A percentile compares a stretch with the other conserved stretches of the same genome.
These are phyloP conservation scores for Sitobion miscanthi DNA, from an alignment of 1,140 invertebrate genomes.

Conservation along the genomic window DNA sequence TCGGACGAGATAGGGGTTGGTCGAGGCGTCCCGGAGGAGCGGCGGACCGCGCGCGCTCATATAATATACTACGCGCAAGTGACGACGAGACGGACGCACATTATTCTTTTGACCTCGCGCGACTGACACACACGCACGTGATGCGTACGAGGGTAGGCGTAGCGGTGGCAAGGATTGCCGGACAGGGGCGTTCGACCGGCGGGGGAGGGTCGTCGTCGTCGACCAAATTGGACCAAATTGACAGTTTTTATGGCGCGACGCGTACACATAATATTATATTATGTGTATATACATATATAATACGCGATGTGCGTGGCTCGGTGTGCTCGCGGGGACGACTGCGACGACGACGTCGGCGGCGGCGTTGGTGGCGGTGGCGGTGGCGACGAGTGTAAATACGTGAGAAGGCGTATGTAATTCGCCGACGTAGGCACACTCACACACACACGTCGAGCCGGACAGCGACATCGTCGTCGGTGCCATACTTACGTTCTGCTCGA, in stretches of 20 bases:
- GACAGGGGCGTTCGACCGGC: neutral
- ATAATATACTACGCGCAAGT: neutral
- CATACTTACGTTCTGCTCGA: slow-evolving; percentile 17
- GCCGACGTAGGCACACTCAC: slow-evolving; percentile 39
- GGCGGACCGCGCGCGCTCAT: neutral
- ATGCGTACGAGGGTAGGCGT: too few relatives aligned
- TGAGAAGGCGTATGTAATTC: slow-evolving; percentile 54
- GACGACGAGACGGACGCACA: slow-evolving; percentile 18
- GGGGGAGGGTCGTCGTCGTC: neutral
- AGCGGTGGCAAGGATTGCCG: neutral
- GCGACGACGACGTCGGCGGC: neutral
- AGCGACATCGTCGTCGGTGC: neutral
- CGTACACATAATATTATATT: neutral
- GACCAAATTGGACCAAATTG: slow-evolving; percentile 30
- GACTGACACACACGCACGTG: neutral
- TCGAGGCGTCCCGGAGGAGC: neutral
- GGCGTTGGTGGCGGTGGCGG: neutral
- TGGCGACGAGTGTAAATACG: slow-evolving; percentile 46
- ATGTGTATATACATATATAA: neutral
- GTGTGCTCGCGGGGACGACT: neutral
- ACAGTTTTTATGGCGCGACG: slow-evolving; percentile 36
- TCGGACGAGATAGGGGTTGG: neutral
- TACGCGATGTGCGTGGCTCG: neutral
- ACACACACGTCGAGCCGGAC: neutral
- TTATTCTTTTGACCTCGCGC: slow-evolving; percentile 32